Base-by-base conservation (phyloP, 2,113 vertebrate species). In the Miniopterus natalensis region DNA sequence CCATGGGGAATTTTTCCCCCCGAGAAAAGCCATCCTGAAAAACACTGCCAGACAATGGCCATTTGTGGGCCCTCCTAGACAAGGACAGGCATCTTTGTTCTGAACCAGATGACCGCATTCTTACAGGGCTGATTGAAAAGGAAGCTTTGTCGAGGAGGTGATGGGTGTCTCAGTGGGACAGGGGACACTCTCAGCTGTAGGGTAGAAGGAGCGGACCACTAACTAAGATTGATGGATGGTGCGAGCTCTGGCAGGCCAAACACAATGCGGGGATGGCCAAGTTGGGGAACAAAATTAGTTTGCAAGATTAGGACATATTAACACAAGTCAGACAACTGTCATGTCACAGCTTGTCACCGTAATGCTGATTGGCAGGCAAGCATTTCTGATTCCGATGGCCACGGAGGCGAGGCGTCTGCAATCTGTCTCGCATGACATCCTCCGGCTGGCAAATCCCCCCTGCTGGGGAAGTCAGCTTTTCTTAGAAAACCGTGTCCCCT, bases 341-440 rank as follows among this genome's bases (percentile, higher is more conserved):
- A 96, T 84, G 80, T 97, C 96, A 98, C 95, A 97, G 93, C 96
- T 98, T 97, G 88, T 97, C 92, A 90, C 90, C 1, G 0, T 96
- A 97, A 95, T 97, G 92, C 96, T 98, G 97, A 98, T 94, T 97
- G 98, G 92, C 96, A 98, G 96, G 77, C 95, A 98, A 97, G 92
- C 79, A 95, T 57, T 95, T 97, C 95, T 71, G 94, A 55, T 97
- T 96, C 90, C 61, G 85, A 92, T 97, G 70, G 78, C 97, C 71
- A 96, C 3, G 42, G 94, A 95, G 73, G 90, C 23, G 83, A 94
- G 95, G 78, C 75, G 0, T 87, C 84, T 95, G 45, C 20, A 96
- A 90, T 92, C 96, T 95, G 96, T 97, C 96, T 97, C 97, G 94
- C 96, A 96, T 97, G 96, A 92, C 79, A 97, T 92, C 40, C 65